Percentiles rank a stretch among this genome's conserved stretches.
Conservation (phyloP, 2,888 invertebrate species). For the Thyatira batis region DNA sequence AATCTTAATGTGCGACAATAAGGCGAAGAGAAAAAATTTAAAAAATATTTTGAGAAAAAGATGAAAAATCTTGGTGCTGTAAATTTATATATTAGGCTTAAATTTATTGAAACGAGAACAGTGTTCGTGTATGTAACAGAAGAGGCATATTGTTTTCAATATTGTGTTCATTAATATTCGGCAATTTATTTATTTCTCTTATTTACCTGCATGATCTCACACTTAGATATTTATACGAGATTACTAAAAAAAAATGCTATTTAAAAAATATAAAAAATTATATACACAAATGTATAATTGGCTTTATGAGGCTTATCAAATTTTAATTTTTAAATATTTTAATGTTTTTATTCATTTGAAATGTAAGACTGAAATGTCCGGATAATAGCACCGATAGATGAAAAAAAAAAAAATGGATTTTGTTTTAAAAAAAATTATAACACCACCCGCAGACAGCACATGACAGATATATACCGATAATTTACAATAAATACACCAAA, state of each 20-base stretch:
- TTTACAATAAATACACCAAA: constrained; percentile 22
- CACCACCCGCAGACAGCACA: constrained; percentile 67
- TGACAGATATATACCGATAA: constrained; percentile 45
- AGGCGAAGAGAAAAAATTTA: constrained; percentile 76
- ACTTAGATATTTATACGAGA: constrained; percentile 81
- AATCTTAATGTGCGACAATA: constrained; percentile 76
- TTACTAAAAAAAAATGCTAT: constrained; percentile 74
- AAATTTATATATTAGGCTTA: constrained; percentile 83
- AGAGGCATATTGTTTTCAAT: constrained; percentile 79
- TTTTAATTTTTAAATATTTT: constrained; percentile 65
- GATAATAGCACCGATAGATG: constrained; percentile 71
- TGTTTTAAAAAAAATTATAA: constrained; percentile 33
- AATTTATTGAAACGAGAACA: constrained; percentile 74
- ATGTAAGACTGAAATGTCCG: constrained; percentile 74
- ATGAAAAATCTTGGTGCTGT: constrained; percentile 82
- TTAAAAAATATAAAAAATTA: constrained; percentile 65
- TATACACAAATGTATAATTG: constrained; percentile 77
- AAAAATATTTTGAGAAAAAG: constrained; percentile 80
- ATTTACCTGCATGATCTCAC: constrained; percentile 80
- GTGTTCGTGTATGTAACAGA: constrained; percentile 79
- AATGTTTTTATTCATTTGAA: constrained; percentile 66
- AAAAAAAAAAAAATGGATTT: constrained; percentile 39
- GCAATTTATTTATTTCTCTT: constrained; percentile 79
- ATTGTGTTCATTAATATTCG: constrained; percentile 78
- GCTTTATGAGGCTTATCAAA: constrained; percentile 78